Percentiles rank a stretch among this genome's conserved stretches.
phyloP scores from a whole-genome alignment of 2,797 vertebrate species.

The Syngnathus acus region DNA sequence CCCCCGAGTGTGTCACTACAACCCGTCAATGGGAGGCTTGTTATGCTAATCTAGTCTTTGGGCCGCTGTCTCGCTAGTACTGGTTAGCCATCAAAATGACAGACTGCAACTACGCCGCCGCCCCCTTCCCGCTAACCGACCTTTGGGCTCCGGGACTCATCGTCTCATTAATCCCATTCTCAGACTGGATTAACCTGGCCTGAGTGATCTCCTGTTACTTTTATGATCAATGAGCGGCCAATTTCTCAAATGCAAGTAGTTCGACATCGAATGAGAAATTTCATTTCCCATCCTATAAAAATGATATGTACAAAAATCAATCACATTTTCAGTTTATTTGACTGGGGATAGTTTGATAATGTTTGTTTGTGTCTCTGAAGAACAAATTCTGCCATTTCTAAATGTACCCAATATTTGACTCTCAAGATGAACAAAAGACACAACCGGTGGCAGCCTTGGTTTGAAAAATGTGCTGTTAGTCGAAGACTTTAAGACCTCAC shows the following conservation, averaged over 20 bases:
- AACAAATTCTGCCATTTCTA: background rate
- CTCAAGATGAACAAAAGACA: background rate
- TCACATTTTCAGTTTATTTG: background rate
- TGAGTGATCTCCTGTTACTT: conserved; percentile 11
- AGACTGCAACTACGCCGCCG: conserved; percentile 33
- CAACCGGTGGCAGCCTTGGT: conserved; percentile 35
- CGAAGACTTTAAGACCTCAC: conserved; percentile 42
- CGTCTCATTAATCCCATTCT: conserved; percentile 40
- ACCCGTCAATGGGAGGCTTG: conserved; percentile 61
- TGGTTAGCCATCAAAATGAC: conserved; percentile 55
- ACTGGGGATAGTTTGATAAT: too few species aligned
- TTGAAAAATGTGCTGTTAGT: conserved; percentile 51
- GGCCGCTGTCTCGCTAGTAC: conserved; percentile 46
- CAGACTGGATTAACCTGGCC: conserved; percentile 33
- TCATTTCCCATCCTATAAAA: background rate
- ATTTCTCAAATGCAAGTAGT: background rate
- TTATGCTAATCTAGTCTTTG: conserved; percentile 71
- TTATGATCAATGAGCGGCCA: conserved; percentile 2
- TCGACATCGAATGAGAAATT: background rate
- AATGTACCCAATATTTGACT: background rate
- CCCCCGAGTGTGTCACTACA: conserved; percentile 35
- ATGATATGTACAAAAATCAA: background rate
- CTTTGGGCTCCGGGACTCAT: conserved; percentile 14
- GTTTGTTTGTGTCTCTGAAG: too few species aligned
- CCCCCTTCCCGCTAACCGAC: conserved; percentile 23